Conservation (phyloP, 1,140 invertebrate species). For the Hypothenemus hampei region DNA sequence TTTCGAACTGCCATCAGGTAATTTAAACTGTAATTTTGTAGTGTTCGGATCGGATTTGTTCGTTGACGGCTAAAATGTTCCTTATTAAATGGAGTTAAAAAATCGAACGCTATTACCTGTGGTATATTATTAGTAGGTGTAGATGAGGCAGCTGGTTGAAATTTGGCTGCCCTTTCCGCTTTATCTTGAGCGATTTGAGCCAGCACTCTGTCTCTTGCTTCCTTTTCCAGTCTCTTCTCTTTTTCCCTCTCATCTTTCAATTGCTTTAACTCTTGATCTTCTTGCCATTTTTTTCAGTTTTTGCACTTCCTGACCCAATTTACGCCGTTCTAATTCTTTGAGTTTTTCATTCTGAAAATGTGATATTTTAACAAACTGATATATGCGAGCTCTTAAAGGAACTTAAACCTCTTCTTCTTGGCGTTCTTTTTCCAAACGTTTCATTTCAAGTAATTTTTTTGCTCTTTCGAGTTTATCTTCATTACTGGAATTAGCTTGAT, state of each 20-base stretch:
- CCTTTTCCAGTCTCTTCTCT: conserved; percentile 64
- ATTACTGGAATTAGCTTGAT: conserved; percentile 15
- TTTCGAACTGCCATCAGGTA: conserved; percentile 65
- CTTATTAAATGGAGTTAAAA: background rate
- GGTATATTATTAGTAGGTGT: conserved; percentile 16
- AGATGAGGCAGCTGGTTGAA: conserved; percentile 16
- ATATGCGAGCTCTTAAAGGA: background rate
- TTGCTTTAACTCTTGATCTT: conserved; percentile 70
- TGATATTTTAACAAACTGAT: background rate
- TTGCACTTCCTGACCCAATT: conserved; percentile 64
- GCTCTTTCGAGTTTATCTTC: conserved; percentile 46
- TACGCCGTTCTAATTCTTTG: conserved; percentile 66
- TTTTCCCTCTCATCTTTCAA: conserved; percentile 62
- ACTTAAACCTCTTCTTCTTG: conserved; percentile 58
- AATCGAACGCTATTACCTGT: background rate
- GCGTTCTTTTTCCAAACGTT: conserved; percentile 53
- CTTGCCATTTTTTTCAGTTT: conserved; percentile 63
- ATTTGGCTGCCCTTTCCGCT: conserved; percentile 49
- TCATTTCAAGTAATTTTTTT: conserved; percentile 55
- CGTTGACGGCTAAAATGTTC: conserved; percentile 8
- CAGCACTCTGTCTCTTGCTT: conserved; percentile 62
- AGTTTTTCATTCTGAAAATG: conserved; percentile 50
- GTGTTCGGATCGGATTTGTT: conserved; percentile 25
- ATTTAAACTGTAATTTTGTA: conserved; percentile 74
- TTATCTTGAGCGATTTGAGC: conserved; percentile 74